phyloP scores from a whole-genome alignment of 2,888 invertebrate species.

The Eupithecia insigniata region DNA sequence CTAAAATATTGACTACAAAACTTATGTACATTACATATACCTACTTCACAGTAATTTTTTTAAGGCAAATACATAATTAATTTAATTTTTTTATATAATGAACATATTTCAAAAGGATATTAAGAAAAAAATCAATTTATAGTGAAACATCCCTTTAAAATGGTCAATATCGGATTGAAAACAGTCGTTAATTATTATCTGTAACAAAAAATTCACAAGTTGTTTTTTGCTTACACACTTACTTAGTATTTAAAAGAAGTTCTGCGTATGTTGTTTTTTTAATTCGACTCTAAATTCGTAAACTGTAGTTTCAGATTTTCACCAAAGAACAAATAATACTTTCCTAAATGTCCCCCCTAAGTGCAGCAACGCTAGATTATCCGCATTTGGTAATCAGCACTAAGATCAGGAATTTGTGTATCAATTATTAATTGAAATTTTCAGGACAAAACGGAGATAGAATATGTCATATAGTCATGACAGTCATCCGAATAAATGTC shows the following conservation, averaged over 20 bases:
- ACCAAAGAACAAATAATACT: conserved; percentile 18
- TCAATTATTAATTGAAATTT: too few species aligned
- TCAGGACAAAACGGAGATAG: too few species aligned
- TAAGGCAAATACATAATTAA: background rate
- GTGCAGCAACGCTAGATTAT: conserved; percentile 79
- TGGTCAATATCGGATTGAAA: conserved; percentile 42
- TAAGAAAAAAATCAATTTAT: conserved; percentile 9
- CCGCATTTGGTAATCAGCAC: conserved; percentile 82
- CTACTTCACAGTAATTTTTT: background rate
- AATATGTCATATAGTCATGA: background rate
- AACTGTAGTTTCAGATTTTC: conserved; percentile 18
- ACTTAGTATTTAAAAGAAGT: background rate
- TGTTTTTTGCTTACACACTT: background rate
- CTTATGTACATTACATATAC: background rate
- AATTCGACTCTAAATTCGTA: background rate
- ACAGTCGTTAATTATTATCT: conserved; percentile 10
- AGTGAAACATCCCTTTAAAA: conserved; percentile 42
- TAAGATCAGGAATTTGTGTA: conserved; percentile 61
- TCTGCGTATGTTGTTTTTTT: background rate
- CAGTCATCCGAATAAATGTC: too few species aligned
- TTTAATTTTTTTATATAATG: too few species aligned
- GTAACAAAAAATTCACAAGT: background rate
- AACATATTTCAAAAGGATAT: background rate
- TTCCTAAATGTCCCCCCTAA: conserved; percentile 75
- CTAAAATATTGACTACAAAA: conserved; percentile 1